These are phyloP conservation scores for Scaptomyza hsui DNA, from an alignment of 1,140 invertebrate genomes.

Conservation along the genomic window DNA sequence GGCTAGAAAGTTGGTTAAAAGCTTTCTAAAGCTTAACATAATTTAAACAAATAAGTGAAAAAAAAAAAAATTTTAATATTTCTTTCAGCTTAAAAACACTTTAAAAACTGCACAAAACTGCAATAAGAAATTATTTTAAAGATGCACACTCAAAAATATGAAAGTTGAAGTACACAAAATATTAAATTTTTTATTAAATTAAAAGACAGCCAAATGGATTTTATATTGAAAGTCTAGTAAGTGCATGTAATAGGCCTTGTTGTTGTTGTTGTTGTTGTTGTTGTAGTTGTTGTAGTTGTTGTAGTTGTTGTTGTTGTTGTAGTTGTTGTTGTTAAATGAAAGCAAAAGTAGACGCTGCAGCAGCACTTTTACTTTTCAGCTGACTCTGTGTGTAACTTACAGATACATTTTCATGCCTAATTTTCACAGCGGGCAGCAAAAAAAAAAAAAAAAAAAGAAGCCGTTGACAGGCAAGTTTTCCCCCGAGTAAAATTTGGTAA, in stretches of 20 bases:
- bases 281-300: slow-evolving; percentile 10
- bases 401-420: slow-evolving; percentile 66
- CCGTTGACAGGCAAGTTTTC: slow-evolving; percentile 61
- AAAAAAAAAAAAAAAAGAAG: background rate
- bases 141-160: background rate
- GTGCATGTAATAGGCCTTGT: slow-evolving; percentile 1
- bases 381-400: slow-evolving; percentile 34
- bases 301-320: slow-evolving; percentile 8
- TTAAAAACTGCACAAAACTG: no score
- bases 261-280: slow-evolving; percentile 13
- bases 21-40: background rate
- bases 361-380: slow-evolving; percentile 75
- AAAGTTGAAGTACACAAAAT: background rate
- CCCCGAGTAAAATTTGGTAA: slow-evolving; percentile 49
- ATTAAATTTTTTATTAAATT: slow-evolving; percentile 9
- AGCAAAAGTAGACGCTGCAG: slow-evolving; percentile 63
- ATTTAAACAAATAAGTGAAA: no score
- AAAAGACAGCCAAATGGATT: slow-evolving; percentile 11
- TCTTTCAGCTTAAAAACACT: no score
- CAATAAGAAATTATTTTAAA: background rate
- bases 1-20: background rate
- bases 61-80: no score
- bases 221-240: slow-evolving; percentile 22
- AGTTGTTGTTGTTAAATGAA: slow-evolving; percentile 53
- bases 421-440: slow-evolving; percentile 55